phyloP scores from a whole-genome alignment of 2,888 invertebrate species.

The Malthinus seriepunctatus region DNA sequence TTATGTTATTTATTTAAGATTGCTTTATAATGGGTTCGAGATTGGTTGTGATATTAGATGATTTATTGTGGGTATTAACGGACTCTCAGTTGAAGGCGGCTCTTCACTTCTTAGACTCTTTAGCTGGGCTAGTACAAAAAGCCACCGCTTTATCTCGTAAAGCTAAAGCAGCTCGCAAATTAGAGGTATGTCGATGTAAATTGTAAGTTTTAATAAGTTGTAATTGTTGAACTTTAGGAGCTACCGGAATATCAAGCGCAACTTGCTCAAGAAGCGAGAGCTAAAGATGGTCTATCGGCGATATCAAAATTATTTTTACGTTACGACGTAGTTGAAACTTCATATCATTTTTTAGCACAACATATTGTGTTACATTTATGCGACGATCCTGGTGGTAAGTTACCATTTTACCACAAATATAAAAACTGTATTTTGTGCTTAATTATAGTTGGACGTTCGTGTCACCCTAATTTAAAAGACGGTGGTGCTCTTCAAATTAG shows the following conservation, averaged over 20 bases:
- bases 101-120: slow-evolving; percentile 83
- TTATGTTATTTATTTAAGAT: slow-evolving; percentile 62
- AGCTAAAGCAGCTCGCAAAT: slow-evolving; percentile 82
- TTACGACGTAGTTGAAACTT: slow-evolving; percentile 96
- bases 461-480: slow-evolving; percentile 80
- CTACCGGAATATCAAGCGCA: slow-evolving; percentile 77
- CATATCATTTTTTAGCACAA: slow-evolving; percentile 92
- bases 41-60: slow-evolving; percentile 90
- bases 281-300: slow-evolving; percentile 51
- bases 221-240: slow-evolving; percentile 52
- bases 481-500: slow-evolving; percentile 95
- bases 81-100: slow-evolving; percentile 95
- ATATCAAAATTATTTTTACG: slow-evolving; percentile 72
- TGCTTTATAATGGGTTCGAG: slow-evolving; percentile 92
- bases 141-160: slow-evolving; percentile 80
- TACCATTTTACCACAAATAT: not conserved
- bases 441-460: slow-evolving; percentile 75
- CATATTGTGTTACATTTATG: slow-evolving; percentile 95
- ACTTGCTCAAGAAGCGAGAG: slow-evolving; percentile 62
- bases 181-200: slow-evolving; percentile 59
- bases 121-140: slow-evolving; percentile 78
- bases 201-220: not conserved
- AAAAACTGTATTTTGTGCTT: too few relatives aligned
- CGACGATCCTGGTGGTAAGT: slow-evolving; percentile 87
- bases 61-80: slow-evolving; percentile 95